A percentile compares a stretch with the other conserved stretches of the same genome.
phyloP scores from a whole-genome alignment of 2,888 invertebrate genomes.

The Drosophila picticornis region DNA sequence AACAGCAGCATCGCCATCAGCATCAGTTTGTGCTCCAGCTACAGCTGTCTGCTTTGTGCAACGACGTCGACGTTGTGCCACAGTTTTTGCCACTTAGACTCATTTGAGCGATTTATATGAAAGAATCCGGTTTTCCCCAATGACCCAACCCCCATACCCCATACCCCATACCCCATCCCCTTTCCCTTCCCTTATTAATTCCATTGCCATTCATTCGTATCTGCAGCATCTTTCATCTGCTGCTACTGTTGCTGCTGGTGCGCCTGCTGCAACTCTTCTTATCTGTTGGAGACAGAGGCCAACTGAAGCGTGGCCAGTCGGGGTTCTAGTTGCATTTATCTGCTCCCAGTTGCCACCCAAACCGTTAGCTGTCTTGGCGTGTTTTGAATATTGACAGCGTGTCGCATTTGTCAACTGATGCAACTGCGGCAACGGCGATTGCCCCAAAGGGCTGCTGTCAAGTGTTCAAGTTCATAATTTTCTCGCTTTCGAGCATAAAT shows the following conservation, averaged over 20 bases:
- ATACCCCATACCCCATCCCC: not conserved
- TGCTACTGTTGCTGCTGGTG: conserved; percentile 31
- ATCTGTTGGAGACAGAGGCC: conserved; percentile 68
- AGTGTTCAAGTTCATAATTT: conserved; percentile 63
- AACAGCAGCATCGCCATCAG: conserved; percentile 38
- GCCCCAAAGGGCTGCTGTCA: conserved; percentile 46
- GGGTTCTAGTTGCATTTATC: conserved; percentile 53
- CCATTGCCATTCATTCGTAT: conserved; percentile 20
- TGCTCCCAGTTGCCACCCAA: not conserved
- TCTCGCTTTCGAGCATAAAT: conserved; percentile 52
- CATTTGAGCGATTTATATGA: conserved; percentile 62
- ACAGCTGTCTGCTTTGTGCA: conserved; percentile 57
- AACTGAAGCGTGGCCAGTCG: conserved; percentile 59
- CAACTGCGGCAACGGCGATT: conserved; percentile 32
- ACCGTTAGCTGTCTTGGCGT: conserved; percentile 31
- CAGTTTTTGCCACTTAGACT: conserved; percentile 64
- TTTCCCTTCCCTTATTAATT: not conserved
- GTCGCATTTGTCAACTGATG: conserved; percentile 78
- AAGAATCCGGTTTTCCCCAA: conserved; percentile 7
- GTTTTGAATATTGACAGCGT: conserved; percentile 81
- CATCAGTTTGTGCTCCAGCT: conserved; percentile 27
- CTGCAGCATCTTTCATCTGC: conserved; percentile 54
- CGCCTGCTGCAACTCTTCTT: conserved; percentile 48
- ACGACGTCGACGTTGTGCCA: conserved; percentile 52
- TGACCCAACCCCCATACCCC: not conserved